phyloP scores from a whole-genome alignment of 2,888 invertebrate genomes.

The Pristionchus fissidentatus region DNA sequence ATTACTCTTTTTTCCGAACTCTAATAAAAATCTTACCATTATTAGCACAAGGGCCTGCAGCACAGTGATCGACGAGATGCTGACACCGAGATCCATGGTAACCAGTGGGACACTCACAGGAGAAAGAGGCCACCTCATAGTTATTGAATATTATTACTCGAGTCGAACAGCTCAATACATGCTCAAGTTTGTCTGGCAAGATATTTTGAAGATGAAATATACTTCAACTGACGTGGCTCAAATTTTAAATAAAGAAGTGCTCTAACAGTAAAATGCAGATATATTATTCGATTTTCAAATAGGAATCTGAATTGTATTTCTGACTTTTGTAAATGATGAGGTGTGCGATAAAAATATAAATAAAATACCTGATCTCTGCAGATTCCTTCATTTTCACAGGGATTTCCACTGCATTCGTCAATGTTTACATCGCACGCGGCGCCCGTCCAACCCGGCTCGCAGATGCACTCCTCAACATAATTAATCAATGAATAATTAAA shows the following conservation, averaged over 20 bases:
- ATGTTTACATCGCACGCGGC: constrained; percentile 78
- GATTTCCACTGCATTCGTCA: constrained; percentile 90
- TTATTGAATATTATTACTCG: background rate
- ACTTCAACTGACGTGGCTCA: no score
- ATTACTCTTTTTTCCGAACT: no score
- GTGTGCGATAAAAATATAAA: background rate
- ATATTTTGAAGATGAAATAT: no score
- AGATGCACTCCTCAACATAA: constrained; percentile 86
- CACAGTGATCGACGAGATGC: constrained; percentile 92
- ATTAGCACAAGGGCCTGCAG: constrained; percentile 80
- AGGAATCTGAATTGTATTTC: no score
- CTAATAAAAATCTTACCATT: constrained; percentile 63
- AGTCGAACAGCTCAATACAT: background rate
- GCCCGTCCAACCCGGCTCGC: constrained; percentile 92
- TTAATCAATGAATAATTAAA: no score
- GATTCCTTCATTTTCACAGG: constrained; percentile 92
- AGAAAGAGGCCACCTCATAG: constrained; percentile 78
- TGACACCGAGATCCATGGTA: constrained; percentile 90
- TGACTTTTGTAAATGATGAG: no score
- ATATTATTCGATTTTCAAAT: no score
- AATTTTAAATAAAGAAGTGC: no score
- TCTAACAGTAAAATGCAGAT: no score
- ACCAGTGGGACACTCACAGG: constrained; percentile 92
- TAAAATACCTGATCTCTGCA: constrained; percentile 84
- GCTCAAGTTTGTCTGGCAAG: background rate